phyloP scores from a whole-genome alignment of 2,113 vertebrate species.

The Dipodomys stephensi region DNA sequence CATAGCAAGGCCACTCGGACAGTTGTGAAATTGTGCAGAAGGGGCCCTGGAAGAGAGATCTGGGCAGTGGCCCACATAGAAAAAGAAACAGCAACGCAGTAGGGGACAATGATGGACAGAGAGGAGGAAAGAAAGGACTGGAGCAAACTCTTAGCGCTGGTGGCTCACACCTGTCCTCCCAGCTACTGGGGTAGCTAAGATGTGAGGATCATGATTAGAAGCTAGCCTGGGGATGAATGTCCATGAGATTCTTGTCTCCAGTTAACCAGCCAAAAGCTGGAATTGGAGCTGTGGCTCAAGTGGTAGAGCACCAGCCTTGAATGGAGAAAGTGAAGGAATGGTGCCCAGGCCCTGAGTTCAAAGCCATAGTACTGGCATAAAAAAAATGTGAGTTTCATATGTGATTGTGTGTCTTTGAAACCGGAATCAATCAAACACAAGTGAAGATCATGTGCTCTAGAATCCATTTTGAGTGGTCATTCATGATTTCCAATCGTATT shows the following conservation, averaged over 20 bases:
- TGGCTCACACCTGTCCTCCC: no score
- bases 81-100: neutral
- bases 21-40: neutral
- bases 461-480: neutral
- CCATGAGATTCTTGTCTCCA: no score
- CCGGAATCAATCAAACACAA: slow-evolving; percentile 3
- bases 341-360: no score
- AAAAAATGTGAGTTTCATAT: neutral
- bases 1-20: neutral
- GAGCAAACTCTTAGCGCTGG: neutral
- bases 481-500: slow-evolving; percentile 15
- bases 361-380: no score
- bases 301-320: no score
- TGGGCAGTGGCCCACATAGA: neutral
- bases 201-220: no score
- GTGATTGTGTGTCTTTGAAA: neutral
- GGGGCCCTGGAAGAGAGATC: neutral
- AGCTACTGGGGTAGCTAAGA: no score
- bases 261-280: no score
- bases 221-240: no score
- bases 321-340: no score
- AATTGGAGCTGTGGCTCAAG: no score
- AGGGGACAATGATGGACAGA: neutral
- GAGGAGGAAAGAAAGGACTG: neutral
- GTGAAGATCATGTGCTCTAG: neutral